Evolutionary conservation across 2,113 vertebrate species (phyloP).

Genomic region (Bagarius yarrelli): DNA sequence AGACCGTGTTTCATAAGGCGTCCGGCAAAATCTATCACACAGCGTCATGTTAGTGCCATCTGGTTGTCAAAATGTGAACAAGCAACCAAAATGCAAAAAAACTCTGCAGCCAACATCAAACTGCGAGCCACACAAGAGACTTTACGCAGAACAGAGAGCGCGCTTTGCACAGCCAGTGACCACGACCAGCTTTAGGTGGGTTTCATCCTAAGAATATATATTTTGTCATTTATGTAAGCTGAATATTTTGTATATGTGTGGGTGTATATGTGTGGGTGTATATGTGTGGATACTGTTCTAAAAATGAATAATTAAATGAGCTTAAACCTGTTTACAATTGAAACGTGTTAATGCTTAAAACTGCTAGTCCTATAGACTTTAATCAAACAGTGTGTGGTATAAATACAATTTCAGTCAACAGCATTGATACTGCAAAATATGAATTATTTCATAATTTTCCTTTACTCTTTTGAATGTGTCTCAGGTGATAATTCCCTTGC

Average conservation of each 20-base stretch:
- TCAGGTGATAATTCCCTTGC: slow-evolving; percentile 4
- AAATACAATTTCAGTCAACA: neutral
- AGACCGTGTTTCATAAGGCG: neutral
- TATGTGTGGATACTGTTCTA: neutral
- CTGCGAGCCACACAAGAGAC: slow-evolving; percentile 1
- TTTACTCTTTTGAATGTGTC: neutral
- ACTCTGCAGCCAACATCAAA: slow-evolving; percentile 19
- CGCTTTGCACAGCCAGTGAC: neutral
- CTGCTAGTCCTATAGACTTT: neutral
- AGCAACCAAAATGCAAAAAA: slow-evolving; percentile 16
- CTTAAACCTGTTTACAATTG: slow-evolving; percentile 79
- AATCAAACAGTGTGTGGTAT: neutral
- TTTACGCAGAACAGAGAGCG: slow-evolving; percentile 4
- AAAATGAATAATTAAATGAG: neutral
- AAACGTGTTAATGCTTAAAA: neutral
- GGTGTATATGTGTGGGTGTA: neutral
- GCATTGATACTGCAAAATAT: neutral
- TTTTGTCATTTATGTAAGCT: neutral
- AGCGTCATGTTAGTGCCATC: slow-evolving; percentile 23
- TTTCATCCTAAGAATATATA: neutral
- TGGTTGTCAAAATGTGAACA: slow-evolving; percentile 37
- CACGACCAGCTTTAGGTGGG: slow-evolving; percentile 24
- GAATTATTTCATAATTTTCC: neutral
- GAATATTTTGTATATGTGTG: neutral
- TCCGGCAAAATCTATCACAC: neutral